Percentiles rank a stretch among this genome's conserved stretches.
Conservation (phyloP, 2,113 vertebrate genomes). For the Perca flavescens region DNA sequence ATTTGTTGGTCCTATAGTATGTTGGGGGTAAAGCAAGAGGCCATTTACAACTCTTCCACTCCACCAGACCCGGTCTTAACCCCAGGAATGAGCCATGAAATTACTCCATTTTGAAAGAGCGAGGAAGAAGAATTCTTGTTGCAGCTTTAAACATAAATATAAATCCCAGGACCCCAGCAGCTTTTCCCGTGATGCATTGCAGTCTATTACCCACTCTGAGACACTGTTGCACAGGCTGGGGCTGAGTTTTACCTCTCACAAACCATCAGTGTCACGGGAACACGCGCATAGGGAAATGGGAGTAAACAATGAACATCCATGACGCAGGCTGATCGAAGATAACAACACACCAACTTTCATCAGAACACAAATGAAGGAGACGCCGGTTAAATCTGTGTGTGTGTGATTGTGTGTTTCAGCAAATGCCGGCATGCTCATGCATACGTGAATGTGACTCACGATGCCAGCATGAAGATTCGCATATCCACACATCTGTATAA, state of each 20-base stretch:
- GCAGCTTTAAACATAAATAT: conserved; percentile 70
- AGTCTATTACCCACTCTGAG: conserved; percentile 74
- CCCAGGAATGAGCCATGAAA: conserved; percentile 78
- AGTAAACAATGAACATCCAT: conserved; percentile 51
- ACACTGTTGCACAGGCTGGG: conserved; percentile 56
- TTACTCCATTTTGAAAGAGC: conserved; percentile 69
- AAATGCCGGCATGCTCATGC: conserved; percentile 31
- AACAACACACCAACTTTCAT: conserved; percentile 45
- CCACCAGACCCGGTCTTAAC: conserved; percentile 56
- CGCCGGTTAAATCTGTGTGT: conserved; percentile 36
- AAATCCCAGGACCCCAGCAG: conserved; percentile 56
- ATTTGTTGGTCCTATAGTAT: conserved; percentile 48
- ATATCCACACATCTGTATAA: conserved; percentile 59
- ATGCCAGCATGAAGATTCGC: conserved; percentile 38
- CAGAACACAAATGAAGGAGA: conserved; percentile 26
- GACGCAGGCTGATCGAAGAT: conserved; percentile 43
- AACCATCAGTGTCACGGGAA: conserved; percentile 64
- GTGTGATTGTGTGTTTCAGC: conserved; percentile 24
- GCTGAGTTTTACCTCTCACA: conserved; percentile 72
- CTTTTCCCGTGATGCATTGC: conserved; percentile 71
- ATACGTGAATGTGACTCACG: conserved; percentile 46
- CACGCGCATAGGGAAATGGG: conserved; percentile 38
- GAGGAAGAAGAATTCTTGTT: conserved; percentile 42
- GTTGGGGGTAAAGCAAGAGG: conserved; percentile 34
- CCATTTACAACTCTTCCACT: conserved; percentile 60